These are phyloP conservation scores for Serrognathus titanus DNA, from an alignment of 2,888 invertebrate species.

Conservation along the genomic window DNA sequence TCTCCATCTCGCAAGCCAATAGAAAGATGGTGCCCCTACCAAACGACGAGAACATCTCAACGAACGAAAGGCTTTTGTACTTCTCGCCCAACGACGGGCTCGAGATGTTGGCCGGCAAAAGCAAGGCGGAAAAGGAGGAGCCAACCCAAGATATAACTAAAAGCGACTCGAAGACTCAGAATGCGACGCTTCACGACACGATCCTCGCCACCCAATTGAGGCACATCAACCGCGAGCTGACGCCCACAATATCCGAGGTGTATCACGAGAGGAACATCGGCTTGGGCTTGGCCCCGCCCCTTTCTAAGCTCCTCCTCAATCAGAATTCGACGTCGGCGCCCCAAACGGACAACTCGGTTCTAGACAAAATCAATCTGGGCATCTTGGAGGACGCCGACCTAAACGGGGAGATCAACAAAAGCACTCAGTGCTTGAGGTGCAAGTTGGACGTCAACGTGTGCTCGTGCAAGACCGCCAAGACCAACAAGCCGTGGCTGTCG, in stretches of 20 bases:
- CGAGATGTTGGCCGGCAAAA: conserved; percentile 28
- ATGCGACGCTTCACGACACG: conserved; percentile 59
- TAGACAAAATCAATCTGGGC: conserved; percentile 52
- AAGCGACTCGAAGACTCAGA: conserved; percentile 13
- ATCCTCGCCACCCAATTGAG: conserved; percentile 68
- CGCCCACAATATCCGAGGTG: conserved; percentile 86
- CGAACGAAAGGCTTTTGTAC: conserved; percentile 52
- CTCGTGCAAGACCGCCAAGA: conserved; percentile 36
- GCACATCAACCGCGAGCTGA: conserved; percentile 81
- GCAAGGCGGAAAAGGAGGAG: conserved; percentile 24
- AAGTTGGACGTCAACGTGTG: conserved; percentile 29
- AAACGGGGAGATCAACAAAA: conserved; percentile 29
- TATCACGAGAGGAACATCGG: conserved; percentile 88
- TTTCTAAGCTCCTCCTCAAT: conserved; percentile 75
- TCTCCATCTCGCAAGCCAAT: conserved; percentile 33
- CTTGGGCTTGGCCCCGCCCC: conserved; percentile 79
- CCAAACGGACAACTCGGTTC: conserved; percentile 47
- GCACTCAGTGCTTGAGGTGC: conserved; percentile 30
- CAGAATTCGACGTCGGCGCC: conserved; percentile 35
- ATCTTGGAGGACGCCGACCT: conserved; percentile 37
- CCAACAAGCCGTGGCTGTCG: conserved; percentile 66
- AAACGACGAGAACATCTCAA: conserved; percentile 52
- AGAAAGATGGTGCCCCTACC: conserved; percentile 53
- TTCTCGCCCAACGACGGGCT: conserved; percentile 51
- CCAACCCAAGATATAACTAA: conserved; percentile 26